These are phyloP conservation scores for Terrapene triunguis DNA, from an alignment of 2,113 vertebrate genomes.

Conservation along the genomic window DNA sequence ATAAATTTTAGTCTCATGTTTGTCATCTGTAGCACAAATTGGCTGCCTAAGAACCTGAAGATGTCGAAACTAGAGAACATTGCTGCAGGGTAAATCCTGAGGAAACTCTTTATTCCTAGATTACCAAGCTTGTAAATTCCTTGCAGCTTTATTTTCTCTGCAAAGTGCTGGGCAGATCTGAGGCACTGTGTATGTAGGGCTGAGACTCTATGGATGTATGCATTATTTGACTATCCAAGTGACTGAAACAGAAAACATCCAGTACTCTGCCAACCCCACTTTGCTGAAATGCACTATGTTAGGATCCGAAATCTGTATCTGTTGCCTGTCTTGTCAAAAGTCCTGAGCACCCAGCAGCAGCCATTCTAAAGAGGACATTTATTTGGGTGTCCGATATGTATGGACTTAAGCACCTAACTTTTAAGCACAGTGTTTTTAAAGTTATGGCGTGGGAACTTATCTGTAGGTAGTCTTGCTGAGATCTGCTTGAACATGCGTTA, in stretches of 20 bases:
- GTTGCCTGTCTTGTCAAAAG: conserved; percentile 3
- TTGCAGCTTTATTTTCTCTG: not conserved
- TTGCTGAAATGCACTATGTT: not conserved
- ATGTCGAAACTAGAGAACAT: not conserved
- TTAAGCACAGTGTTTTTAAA: conserved; percentile 7
- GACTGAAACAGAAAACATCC: not conserved
- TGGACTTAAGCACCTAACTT: not conserved
- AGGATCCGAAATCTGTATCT: not conserved
- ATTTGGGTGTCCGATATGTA: not conserved
- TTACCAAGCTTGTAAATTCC: not conserved
- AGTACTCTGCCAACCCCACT: not conserved
- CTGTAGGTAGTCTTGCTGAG: too few species aligned
- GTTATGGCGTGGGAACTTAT: not conserved
- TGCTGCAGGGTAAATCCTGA: not conserved
- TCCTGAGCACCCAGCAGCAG: not conserved
- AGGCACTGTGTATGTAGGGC: not conserved
- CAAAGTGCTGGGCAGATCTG: rapidly evolving
- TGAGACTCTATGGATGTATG: not conserved
- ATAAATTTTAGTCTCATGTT: conserved; percentile 9
- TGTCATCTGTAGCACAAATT: not conserved
- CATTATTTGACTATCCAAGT: not conserved
- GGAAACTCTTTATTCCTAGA: not conserved
- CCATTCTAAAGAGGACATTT: not conserved
- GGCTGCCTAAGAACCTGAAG: not conserved
- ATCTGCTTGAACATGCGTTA: not conserved